phyloP scores from a whole-genome alignment of 2,113 vertebrate species.

The Myiagra hebetior region DNA sequence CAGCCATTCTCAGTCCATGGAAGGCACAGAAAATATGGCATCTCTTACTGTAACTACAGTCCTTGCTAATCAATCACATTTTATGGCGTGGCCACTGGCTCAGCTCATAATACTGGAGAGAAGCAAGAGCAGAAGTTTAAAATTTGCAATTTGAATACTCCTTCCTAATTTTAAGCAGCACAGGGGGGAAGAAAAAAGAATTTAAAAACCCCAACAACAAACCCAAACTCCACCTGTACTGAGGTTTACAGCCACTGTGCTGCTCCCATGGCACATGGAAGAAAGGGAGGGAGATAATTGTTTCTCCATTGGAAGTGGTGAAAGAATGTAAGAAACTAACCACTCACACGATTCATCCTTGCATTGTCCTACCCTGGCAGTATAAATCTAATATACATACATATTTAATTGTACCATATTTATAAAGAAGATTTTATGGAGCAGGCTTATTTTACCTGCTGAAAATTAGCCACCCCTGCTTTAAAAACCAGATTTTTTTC shows the following conservation, averaged over 20 bases:
- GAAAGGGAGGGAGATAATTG: neutral
- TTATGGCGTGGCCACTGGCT: constrained; percentile 56
- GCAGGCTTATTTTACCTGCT: constrained; percentile 24
- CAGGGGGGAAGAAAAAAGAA: rapidly evolving
- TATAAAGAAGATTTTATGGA: constrained; percentile 5
- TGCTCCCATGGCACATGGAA: neutral
- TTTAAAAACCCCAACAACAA: neutral
- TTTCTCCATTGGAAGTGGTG: neutral
- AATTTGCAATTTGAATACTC: constrained; percentile 55
- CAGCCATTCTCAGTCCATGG: neutral
- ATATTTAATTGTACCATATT: constrained; percentile 45
- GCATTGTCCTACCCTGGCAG: neutral
- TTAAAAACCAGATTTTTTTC: constrained; percentile 35
- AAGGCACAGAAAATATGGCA: neutral
- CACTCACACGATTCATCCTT: constrained; percentile 2
- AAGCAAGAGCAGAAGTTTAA: constrained; percentile 32
- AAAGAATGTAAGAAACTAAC: neutral
- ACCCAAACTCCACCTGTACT: neutral
- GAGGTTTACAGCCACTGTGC: neutral
- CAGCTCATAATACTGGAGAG: constrained; percentile 38
- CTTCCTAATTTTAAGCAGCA: constrained; percentile 48
- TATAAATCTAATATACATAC: constrained; percentile 1
- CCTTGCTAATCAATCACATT: constrained; percentile 56
- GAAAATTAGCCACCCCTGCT: constrained; percentile 60
- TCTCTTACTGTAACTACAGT: constrained; percentile 7